These are phyloP conservation scores for Acleris holmiana DNA, from an alignment of 2,888 invertebrate genomes.

Conservation along the genomic window DNA sequence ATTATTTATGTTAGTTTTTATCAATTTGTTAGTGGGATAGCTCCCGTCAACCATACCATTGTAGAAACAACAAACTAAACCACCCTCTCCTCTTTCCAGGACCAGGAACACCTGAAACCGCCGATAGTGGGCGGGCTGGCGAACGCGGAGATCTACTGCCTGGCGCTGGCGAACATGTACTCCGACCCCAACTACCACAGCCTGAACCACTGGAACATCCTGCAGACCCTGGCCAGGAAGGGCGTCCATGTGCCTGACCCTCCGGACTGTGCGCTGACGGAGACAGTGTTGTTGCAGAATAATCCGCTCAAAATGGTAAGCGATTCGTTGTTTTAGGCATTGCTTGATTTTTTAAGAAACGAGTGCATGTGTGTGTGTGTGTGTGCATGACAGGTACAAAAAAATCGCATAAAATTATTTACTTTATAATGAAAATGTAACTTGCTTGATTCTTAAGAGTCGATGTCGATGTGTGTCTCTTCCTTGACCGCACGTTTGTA, in stretches of 20 bases:
- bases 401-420: no score
- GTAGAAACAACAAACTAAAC: background rate
- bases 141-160: conserved; percentile 97
- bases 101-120: conserved; percentile 96
- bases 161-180: conserved; percentile 97
- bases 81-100: conserved; percentile 80
- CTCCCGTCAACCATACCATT: no score
- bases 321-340: background rate
- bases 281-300: conserved; percentile 97
- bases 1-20: no score
- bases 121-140: conserved; percentile 95
- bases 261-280: conserved; percentile 94
- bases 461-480: no score
- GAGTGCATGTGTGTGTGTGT: no score
- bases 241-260: conserved; percentile 94
- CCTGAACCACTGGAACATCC: conserved; percentile 97
- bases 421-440: no score
- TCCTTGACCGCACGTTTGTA: no score
- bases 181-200: conserved; percentile 98
- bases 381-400: no score
- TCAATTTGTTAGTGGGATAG: no score
- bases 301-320: conserved; percentile 96
- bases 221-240: conserved; percentile 96
- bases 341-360: no score
- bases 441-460: no score